These are phyloP conservation scores for Dasysyrphus albostriatus DNA, from an alignment of 2,888 invertebrate species.

Conservation along the genomic window DNA sequence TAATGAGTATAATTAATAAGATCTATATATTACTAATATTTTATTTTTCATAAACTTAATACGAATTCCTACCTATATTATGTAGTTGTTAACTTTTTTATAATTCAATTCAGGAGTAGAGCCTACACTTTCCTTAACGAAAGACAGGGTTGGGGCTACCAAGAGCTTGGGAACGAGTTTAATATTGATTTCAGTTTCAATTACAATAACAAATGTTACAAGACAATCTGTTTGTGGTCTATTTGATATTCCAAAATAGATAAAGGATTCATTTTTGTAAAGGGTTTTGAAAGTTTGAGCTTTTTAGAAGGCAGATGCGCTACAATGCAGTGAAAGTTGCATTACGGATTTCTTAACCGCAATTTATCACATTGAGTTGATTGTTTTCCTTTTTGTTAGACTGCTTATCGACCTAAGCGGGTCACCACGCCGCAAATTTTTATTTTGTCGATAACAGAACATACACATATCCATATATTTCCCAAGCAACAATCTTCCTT, in stretches of 20 bases:
- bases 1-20: not conserved
- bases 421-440: not conserved
- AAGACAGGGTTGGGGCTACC: too few relatives aligned
- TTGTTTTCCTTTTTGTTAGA: not conserved
- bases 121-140: not conserved
- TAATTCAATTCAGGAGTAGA: not conserved
- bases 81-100: not conserved
- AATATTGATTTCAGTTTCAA: too few relatives aligned
- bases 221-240: not conserved
- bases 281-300: not conserved
- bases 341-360: not conserved
- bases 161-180: too few relatives aligned
- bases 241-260: not conserved
- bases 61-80: not conserved
- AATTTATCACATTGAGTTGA: not conserved
- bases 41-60: not conserved
- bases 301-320: not conserved
- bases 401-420: not conserved
- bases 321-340: not conserved
- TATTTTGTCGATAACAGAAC: conserved; percentile 15
- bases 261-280: not conserved
- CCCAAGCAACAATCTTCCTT: not conserved
- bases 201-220: not conserved
- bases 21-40: not conserved
- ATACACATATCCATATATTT: not conserved